These are phyloP conservation scores for Psittacus erithacus DNA, from an alignment of 2,113 vertebrate species.

Conservation along the genomic window DNA sequence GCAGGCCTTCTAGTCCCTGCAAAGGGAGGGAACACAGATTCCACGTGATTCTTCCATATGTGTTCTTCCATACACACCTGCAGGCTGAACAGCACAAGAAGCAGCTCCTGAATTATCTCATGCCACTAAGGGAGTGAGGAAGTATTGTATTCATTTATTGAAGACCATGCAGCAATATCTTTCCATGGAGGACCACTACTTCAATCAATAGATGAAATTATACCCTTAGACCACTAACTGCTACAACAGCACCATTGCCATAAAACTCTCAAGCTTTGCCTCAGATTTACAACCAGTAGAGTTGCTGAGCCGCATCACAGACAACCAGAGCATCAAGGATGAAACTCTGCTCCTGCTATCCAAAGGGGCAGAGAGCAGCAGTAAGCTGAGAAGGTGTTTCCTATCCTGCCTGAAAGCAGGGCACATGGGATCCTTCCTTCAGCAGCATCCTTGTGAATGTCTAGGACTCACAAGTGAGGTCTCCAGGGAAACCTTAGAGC, in stretches of 20 bases:
- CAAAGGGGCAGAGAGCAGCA: neutral
- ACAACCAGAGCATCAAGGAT: neutral
- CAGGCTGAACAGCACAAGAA: neutral
- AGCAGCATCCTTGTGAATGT: rapidly evolving
- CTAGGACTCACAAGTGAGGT: neutral
- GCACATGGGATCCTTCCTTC: rapidly evolving
- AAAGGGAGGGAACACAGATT: neutral
- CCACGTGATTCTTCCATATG: neutral
- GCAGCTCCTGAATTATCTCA: neutral
- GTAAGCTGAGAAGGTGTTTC: rapidly evolving
- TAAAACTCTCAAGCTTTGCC: neutral
- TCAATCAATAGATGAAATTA: constrained; percentile 43
- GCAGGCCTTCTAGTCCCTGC: neutral
- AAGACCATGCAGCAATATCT: neutral
- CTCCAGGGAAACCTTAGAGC: neutral
- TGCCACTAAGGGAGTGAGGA: neutral
- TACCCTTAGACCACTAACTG: constrained; percentile 17
- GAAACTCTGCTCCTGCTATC: neutral
- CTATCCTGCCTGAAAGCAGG: rapidly evolving
- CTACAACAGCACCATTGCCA: neutral
- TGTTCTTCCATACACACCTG: neutral
- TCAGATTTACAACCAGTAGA: neutral
- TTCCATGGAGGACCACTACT: neutral
- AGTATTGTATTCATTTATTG: neutral
- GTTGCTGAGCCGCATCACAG: neutral